phyloP scores from a whole-genome alignment of 1,140 invertebrate genomes.

The Camponotus floridanus region DNA sequence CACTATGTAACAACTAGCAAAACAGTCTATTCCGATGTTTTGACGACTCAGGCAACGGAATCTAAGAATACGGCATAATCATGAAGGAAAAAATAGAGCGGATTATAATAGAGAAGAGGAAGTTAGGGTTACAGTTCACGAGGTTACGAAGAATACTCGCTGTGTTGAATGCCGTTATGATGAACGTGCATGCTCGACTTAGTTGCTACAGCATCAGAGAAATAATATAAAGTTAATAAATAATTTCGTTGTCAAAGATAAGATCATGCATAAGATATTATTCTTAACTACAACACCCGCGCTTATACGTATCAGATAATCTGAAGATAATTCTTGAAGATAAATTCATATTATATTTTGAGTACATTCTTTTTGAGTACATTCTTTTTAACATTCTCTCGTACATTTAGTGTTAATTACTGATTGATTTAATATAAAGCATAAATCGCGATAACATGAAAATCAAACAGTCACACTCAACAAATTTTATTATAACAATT shows the following conservation, averaged over 20 bases:
- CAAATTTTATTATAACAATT: not conserved
- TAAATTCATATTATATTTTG: too few species aligned
- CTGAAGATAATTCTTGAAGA: not conserved
- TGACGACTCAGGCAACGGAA: conserved; percentile 35
- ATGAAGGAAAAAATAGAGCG: conserved; percentile 55
- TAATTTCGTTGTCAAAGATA: conserved; percentile 1
- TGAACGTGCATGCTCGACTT: conserved; percentile 25
- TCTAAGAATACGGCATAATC: conserved; percentile 13
- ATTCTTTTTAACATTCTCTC: not conserved
- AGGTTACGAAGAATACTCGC: conserved; percentile 64
- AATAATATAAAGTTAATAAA: conserved; percentile 43
- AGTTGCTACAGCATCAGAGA: not conserved
- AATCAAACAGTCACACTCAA: not conserved
- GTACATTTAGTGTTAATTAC: not conserved
- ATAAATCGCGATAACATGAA: not conserved
- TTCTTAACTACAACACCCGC: not conserved
- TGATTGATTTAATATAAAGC: not conserved
- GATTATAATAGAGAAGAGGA: conserved; percentile 51
- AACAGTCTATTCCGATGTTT: conserved; percentile 19
- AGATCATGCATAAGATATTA: not conserved
- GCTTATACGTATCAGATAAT: not conserved
- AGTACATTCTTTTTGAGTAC: not conserved
- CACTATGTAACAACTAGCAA: conserved; percentile 3
- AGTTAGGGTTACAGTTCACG: conserved; percentile 72
- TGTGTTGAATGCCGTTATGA: conserved; percentile 60